These are phyloP conservation scores for Stenchaetothrips biformis DNA, from an alignment of 2,888 invertebrate genomes.

Conservation along the genomic window DNA sequence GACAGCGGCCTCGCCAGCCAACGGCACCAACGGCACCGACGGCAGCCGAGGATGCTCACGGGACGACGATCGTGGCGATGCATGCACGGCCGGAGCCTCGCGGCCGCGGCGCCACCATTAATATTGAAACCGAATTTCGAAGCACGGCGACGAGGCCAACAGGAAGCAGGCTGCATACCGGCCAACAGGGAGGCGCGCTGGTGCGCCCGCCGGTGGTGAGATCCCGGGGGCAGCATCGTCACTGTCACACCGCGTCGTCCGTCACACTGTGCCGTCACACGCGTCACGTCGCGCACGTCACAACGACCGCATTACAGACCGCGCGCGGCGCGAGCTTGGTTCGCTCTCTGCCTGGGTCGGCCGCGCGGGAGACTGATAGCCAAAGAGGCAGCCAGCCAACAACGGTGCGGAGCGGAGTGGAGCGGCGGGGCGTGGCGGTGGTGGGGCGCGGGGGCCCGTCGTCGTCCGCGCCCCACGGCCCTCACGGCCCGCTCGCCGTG, in stretches of 20 bases:
- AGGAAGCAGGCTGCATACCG: background rate
- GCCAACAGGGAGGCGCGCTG: background rate
- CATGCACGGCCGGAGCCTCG: background rate
- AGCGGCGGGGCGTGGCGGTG: background rate
- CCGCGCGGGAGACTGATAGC: background rate
- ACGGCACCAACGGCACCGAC: no score
- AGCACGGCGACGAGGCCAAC: background rate
- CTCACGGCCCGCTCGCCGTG: background rate
- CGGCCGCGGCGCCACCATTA: background rate
- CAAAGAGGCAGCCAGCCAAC: background rate
- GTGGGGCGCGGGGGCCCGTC: background rate
- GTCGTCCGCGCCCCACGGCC: background rate
- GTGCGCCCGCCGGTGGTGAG: conserved; percentile 3
- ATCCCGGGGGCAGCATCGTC: conserved; percentile 10
- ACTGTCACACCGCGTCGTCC: background rate
- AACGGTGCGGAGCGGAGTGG: background rate
- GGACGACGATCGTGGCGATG: background rate
- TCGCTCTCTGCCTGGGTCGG: background rate
- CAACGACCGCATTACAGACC: no score
- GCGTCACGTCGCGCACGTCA: no score
- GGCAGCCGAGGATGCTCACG: no score
- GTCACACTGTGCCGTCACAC: background rate
- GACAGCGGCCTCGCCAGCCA: no score
- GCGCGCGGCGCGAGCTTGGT: no score
- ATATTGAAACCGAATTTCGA: conserved; percentile 17